Evolutionary conservation across 2,797 vertebrate genomes (phyloP), one percentile per base, ranked within the genome.

Genomic region (Salmo trutta): DNA sequence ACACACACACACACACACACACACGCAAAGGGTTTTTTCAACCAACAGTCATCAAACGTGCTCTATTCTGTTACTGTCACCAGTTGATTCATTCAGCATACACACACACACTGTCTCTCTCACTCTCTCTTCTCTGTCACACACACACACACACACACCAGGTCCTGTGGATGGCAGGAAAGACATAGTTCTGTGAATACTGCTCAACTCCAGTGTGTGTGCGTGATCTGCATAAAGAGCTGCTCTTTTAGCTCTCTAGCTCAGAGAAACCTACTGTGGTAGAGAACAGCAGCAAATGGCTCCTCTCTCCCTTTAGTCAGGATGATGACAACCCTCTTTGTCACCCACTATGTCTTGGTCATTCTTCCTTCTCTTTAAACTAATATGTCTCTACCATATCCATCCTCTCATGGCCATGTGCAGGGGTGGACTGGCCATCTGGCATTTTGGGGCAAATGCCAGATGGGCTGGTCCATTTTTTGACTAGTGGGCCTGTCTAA

Each of bases 1-100:
- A 27, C 62, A 29, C 64, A 16, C 24, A 21, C 17, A 76, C 67
- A 41, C 64, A 67, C 62, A 65, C n/a, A 64, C 7, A 21, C 62
- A 27, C 24, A 21, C 16, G 77, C 54, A 17, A 67, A 82, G 47
- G 81, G 68, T 62, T 19, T 75, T 83, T 83, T 77, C 74, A 76
- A 66, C 75, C 75, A 74, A 3, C 24, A 21, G 16, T 73, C 81
- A 79, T 84, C 82, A 85, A 85, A 89, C 81, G 73, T 36, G 33
- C 41, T 77, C 75, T 65, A 69, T 16, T 75, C 33, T 76, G 68
- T 72, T 0, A 5, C 70, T 74, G 72, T 83, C 71, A 70, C 33
- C 10, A 14, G 51, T 79, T 85, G 78, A 82, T 84, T 79, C 8
- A 4, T 67, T 79, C 74, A 14, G 5, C 66, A n/a, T 41, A 3